A percentile compares a stretch with the other conserved stretches of the same genome.
phyloP scores from a whole-genome alignment of 2,888 invertebrate genomes.

The Rhagium mordax region DNA sequence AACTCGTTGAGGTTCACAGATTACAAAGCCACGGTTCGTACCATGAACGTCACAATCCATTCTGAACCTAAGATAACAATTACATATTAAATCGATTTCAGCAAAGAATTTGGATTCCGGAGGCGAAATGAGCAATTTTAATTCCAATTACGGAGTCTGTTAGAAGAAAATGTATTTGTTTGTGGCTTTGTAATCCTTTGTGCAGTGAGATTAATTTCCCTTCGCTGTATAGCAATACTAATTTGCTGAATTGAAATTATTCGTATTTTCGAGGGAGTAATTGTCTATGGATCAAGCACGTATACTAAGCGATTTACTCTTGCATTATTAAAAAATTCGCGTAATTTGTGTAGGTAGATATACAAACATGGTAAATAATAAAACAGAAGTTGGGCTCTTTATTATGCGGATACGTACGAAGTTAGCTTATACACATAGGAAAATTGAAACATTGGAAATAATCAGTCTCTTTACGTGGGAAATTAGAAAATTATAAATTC shows the following conservation, averaged over 20 bases:
- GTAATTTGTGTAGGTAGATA: background rate
- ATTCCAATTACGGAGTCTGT: slow-evolving; percentile 48
- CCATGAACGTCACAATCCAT: slow-evolving; percentile 6
- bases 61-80: slow-evolving; percentile 45
- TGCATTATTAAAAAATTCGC: background rate
- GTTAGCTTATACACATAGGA: no score
- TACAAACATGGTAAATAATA: background rate
- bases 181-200: slow-evolving; percentile 43
- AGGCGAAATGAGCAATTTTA: slow-evolving; percentile 53
- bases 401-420: background rate
- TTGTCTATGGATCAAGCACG: slow-evolving; percentile 1
- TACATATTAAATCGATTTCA: slow-evolving; percentile 51
- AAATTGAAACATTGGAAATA: no score
- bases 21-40: background rate
- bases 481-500: no score
- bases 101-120: slow-evolving; percentile 39
- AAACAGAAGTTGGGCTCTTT: background rate
- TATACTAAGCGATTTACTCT: background rate
- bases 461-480: no score
- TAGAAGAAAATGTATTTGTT: slow-evolving; percentile 48
- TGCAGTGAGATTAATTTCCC: slow-evolving; percentile 16
- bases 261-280: slow-evolving; percentile 10
- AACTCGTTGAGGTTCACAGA: slow-evolving; percentile 13
- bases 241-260: slow-evolving; percentile 14
- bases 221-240: slow-evolving; percentile 11